These are phyloP conservation scores for Catamblyrhynchus diadema DNA, from an alignment of 2,797 vertebrate species.

Conservation along the genomic window DNA sequence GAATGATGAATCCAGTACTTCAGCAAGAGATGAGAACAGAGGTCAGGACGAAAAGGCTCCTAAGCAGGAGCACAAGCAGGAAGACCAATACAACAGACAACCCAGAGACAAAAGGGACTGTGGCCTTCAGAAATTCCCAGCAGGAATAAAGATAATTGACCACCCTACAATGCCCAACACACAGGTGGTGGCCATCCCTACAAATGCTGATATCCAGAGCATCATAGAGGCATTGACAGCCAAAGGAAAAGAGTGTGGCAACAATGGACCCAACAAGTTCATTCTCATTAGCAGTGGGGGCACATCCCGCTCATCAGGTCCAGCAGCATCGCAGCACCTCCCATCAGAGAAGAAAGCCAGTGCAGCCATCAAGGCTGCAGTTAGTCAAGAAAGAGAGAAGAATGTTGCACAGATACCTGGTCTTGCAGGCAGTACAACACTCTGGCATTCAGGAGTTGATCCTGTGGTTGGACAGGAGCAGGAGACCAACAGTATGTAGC, in stretches of 20 bases:
- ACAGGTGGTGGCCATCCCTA: constrained; percentile 87
- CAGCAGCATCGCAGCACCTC: background rate
- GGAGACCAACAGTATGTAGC: constrained; percentile 68
- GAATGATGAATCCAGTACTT: background rate
- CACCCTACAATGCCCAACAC: constrained; percentile 88
- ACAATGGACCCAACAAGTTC: constrained; percentile 89
- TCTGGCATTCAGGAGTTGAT: background rate
- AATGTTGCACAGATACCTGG: background rate
- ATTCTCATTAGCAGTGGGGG: constrained; percentile 85
- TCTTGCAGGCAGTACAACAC: background rate
- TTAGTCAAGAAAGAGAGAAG: background rate
- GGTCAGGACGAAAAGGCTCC: constrained; percentile 56
- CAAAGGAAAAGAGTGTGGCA: constrained; percentile 87
- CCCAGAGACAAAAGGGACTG: background rate
- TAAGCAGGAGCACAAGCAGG: constrained; percentile 10
- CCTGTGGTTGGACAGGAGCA: background rate
- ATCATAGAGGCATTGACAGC: constrained; percentile 87
- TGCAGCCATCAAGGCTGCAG: background rate
- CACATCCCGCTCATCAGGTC: background rate
- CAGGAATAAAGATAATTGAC: constrained; percentile 85
- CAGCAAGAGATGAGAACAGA: background rate
- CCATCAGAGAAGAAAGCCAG: background rate
- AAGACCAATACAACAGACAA: background rate
- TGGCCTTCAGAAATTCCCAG: constrained; percentile 72
- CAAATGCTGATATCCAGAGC: constrained; percentile 83